phyloP scores from a whole-genome alignment of 2,797 vertebrate species.

The Lophotriccus pileatus region DNA sequence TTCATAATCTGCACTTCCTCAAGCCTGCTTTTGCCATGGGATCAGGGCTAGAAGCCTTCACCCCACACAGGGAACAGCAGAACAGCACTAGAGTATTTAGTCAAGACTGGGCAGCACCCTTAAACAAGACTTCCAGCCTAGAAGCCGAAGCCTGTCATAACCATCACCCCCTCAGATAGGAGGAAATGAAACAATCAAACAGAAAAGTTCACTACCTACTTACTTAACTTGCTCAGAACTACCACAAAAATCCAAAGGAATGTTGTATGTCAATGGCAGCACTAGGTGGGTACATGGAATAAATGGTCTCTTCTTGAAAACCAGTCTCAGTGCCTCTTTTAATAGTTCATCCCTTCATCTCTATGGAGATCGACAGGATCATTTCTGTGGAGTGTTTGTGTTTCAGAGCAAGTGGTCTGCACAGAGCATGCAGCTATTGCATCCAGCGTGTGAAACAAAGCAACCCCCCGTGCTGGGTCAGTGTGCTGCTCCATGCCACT shows the following conservation, averaged over 20 bases:
- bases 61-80: not conserved
- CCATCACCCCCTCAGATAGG: not conserved
- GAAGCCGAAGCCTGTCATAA: not conserved
- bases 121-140: not conserved
- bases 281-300: fast-evolving
- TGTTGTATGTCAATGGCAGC: not conserved
- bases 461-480: not conserved
- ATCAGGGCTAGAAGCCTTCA: not conserved
- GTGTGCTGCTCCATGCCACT: not conserved
- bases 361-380: not conserved
- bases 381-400: not conserved
- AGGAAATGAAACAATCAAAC: not conserved
- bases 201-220: not conserved
- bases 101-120: not conserved
- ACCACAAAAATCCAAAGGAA: not conserved
- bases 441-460: fast-evolving
- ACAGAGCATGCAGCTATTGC: fast-evolving
- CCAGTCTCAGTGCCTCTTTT: not conserved
- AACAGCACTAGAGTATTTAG: not conserved
- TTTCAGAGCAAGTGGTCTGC: not conserved
- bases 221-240: not conserved
- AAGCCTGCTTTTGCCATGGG: not conserved
- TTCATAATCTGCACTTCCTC: not conserved
- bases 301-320: not conserved
- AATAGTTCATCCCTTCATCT: not conserved